phyloP scores from a whole-genome alignment of 1,140 invertebrate species.

The Apis cerana region DNA sequence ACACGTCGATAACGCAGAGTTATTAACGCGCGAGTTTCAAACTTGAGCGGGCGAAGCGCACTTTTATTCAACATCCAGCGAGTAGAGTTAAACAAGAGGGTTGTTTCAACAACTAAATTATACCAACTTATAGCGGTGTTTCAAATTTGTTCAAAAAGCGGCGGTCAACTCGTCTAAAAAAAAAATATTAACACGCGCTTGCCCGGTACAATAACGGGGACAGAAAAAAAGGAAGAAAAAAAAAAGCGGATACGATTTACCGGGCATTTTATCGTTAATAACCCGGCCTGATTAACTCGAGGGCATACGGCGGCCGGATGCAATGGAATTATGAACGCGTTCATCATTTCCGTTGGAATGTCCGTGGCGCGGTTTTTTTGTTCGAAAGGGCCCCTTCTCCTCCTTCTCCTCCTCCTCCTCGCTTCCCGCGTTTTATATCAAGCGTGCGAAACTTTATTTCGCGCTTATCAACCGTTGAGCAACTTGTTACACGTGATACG shows the following conservation, averaged over 20 bases:
- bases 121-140: not conserved
- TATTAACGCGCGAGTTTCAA: too few relatives aligned
- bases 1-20: too few relatives aligned
- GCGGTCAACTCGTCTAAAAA: not conserved
- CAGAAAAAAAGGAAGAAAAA: too few relatives aligned
- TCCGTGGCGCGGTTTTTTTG: too few relatives aligned
- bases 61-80: not conserved
- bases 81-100: constrained; percentile 9
- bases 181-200: constrained; percentile 19
- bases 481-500: constrained; percentile 32
- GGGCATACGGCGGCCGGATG: not conserved
- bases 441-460: constrained; percentile 37
- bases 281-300: constrained; percentile 20
- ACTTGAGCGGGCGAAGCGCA: not conserved
- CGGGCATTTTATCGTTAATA: constrained; percentile 18
- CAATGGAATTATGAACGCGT: not conserved
- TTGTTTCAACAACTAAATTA: not conserved
- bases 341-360: not conserved
- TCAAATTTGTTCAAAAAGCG: not conserved
- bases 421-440: not conserved
- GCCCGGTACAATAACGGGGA: not conserved
- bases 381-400: not conserved
- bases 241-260: not conserved
- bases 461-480: constrained; percentile 38
- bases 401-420: not conserved